phyloP scores from a whole-genome alignment of 2,888 invertebrate genomes.

The Calephelis perditalis region DNA sequence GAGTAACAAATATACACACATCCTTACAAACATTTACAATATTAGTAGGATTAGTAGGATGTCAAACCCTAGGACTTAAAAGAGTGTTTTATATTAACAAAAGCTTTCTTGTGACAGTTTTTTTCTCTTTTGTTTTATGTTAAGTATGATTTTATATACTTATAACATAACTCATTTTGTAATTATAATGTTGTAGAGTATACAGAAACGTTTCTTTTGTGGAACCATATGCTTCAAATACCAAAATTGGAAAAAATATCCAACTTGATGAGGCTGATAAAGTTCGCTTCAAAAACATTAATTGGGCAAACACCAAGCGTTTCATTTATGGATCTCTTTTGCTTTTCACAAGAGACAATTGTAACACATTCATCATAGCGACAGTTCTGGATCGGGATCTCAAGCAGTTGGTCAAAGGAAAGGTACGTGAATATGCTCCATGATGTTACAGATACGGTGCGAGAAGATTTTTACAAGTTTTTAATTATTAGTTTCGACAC shows the following conservation, averaged over 20 bases:
- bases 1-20: no score
- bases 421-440: constrained; percentile 38
- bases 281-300: constrained; percentile 49
- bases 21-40: no score
- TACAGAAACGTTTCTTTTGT: constrained; percentile 59
- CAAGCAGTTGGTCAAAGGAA: constrained; percentile 43
- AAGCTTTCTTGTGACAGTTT: no score
- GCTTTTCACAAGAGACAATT: constrained; percentile 83
- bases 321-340: constrained; percentile 85
- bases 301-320: constrained; percentile 68
- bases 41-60: no score
- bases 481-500: no score
- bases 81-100: no score
- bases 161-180: no score
- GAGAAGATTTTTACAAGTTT: no score
- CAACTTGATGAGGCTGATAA: constrained; percentile 42
- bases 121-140: no score
- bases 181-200: constrained; percentile 42
- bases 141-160: no score
- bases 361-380: constrained; percentile 81
- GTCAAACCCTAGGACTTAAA: no score
- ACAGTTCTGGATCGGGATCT: constrained; percentile 79
- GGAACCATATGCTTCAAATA: constrained; percentile 48
- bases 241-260: constrained; percentile 50
- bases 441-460: no score